Conservation (phyloP, 2,797 vertebrate species). For the Sebastes kiyomatsui region DNA sequence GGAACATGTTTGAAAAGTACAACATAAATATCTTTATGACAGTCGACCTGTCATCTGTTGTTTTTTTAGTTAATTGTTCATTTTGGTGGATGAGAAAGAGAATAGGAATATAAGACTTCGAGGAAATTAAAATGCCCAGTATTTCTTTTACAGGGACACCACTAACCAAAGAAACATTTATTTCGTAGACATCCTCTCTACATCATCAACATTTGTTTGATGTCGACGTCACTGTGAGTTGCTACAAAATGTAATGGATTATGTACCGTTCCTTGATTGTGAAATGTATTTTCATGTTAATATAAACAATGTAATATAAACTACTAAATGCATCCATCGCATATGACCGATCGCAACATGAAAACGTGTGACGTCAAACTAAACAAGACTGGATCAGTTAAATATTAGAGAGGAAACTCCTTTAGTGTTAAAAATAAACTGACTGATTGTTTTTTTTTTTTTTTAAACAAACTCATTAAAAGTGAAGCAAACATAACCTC, state of each 20-base stretch:
- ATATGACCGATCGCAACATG: not conserved
- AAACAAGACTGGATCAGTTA: not conserved
- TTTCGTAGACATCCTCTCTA: not conserved
- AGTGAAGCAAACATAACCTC: not conserved
- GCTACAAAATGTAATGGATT: not conserved
- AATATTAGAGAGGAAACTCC: not conserved
- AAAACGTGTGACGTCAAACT: not conserved
- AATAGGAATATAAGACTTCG: not conserved
- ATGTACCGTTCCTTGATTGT: not conserved
- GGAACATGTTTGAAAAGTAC: not conserved
- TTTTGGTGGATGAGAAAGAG: not conserved
- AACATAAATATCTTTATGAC: not conserved
- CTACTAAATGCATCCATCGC: not conserved
- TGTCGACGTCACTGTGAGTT: not conserved
- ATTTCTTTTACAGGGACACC: not conserved
- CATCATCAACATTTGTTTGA: not conserved
- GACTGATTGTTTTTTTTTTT: not conserved
- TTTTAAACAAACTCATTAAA: not conserved
- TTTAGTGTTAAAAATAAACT: not conserved
- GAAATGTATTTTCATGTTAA: not conserved
- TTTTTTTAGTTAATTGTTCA: not conserved
- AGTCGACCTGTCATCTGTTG: not conserved
- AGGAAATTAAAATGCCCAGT: not conserved
- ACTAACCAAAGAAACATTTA: not conserved
- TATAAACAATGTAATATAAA: not conserved